phyloP scores from a whole-genome alignment of 2,797 vertebrate species.

The Thalassophryne amazonica region DNA sequence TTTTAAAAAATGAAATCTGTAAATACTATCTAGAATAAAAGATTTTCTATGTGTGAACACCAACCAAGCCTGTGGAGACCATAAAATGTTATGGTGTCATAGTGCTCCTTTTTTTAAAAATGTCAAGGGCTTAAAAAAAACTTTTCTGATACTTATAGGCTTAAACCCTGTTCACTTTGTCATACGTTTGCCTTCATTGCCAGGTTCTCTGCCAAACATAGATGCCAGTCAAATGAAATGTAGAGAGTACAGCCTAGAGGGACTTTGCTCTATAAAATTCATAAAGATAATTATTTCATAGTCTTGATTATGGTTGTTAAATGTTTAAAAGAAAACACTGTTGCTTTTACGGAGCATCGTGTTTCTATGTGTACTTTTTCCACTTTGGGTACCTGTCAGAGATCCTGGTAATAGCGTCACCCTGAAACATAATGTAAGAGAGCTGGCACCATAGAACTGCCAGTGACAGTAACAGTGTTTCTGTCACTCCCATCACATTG shows the following conservation, averaged over 20 bases:
- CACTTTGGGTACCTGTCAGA: constrained; percentile 78
- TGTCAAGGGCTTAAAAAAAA: too few relatives aligned
- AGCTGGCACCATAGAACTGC: constrained; percentile 80
- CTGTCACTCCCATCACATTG: constrained; percentile 71
- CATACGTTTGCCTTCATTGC: too few relatives aligned
- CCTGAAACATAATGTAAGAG: constrained; percentile 80
- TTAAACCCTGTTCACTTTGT: too few relatives aligned
- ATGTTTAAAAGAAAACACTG: background rate
- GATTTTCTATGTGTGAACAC: too few relatives aligned
- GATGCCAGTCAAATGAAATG: too few relatives aligned
- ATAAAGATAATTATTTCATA: background rate
- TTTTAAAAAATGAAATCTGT: too few relatives aligned
- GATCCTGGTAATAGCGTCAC: constrained; percentile 78
- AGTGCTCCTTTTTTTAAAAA: too few relatives aligned
- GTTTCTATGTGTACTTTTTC: background rate
- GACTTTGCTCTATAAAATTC: background rate
- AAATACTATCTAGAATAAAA: too few relatives aligned
- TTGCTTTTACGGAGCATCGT: background rate
- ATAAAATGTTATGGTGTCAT: too few relatives aligned
- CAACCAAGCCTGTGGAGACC: too few relatives aligned
- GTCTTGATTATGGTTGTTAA: background rate
- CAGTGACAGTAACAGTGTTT: constrained; percentile 66
- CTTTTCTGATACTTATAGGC: too few relatives aligned
- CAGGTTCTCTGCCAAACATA: too few relatives aligned
- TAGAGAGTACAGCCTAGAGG: background rate